Evolutionary conservation across 2,113 vertebrate genomes (phyloP), one percentile per base, ranked within the genome.

Genomic region (Grammomys surdaster): DNA sequence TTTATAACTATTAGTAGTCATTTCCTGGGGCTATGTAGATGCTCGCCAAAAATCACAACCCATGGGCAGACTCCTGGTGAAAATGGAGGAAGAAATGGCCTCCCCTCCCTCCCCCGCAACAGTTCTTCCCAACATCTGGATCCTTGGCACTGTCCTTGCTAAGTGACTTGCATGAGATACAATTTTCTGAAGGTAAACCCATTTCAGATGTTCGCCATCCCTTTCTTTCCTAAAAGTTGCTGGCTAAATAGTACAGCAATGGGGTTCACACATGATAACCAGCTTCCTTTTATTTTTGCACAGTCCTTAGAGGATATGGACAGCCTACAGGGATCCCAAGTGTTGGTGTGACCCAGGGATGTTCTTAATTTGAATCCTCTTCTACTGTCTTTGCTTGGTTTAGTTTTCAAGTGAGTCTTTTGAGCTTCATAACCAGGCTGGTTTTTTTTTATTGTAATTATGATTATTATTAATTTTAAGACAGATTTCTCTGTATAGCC

Each of bases 391-490:
- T 86, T 9, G 17, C 73, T 90, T 3, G 43, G 31, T 75, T 91
- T 20, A 70, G 3, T 85, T 92, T 96, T 93, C 95, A 67, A 89
- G 13, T 54, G 65, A 96, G 78, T 70, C n/a, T n/a, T 82, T 80
- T 88, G 56, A 93, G 33, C 22, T 69, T 70, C 13, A 40, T 70
- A 54, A 10, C 76, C 24, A 43, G 56, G 24, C 56, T 81, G 7
- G 5, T n/a, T n/a, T 9, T 11, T 43, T n/a, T 73, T 75, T 22
- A 46, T 26, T 9, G 12, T 43, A 24, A 75, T 43, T 75, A 75
- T 43, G 40, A 75, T 43, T 75, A 43, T 8, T 43, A 75, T 13
- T 75, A 5, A 12, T 40, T 82, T 85, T 85, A 40, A 85, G n/a
- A 65, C 58, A 85, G 14, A 58, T 63, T 84, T 84, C n/a, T 84